Evolutionary conservation across 2,797 vertebrate species (phyloP).

Genomic region (Decapterus maruadsi): DNA sequence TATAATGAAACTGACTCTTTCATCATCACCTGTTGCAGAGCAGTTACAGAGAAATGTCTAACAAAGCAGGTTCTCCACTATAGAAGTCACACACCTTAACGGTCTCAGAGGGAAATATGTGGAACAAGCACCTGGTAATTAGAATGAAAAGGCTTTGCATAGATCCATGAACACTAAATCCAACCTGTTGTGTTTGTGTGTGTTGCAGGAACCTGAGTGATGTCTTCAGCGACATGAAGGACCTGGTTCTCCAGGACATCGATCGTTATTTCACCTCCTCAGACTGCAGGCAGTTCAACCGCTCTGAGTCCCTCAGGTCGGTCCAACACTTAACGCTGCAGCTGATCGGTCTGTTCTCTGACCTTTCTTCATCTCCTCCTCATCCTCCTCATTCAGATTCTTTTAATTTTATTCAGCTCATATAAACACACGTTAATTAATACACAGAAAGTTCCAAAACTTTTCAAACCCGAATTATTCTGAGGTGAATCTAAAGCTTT

Average conservation of each 20-base stretch:
- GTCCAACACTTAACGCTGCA: neutral
- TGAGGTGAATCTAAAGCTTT: no score
- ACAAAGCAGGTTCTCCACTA: neutral
- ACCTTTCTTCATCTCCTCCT: neutral
- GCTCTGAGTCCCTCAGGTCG: conserved; percentile 92
- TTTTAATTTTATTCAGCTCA: neutral
- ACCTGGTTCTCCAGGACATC: conserved; percentile 90
- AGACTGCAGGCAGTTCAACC: conserved; percentile 93
- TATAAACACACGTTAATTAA: neutral
- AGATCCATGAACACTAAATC: neutral
- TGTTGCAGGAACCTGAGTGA: conserved; percentile 86
- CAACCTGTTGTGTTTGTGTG: neutral
- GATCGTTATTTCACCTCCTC: conserved; percentile 90
- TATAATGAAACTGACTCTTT: no score
- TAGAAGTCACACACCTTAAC: neutral
- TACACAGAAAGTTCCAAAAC: neutral
- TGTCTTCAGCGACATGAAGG: conserved; percentile 87
- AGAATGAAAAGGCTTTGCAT: neutral
- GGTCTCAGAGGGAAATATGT: no score
- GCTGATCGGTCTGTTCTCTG: neutral
- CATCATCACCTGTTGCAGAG: neutral
- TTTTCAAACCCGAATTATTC: no score
- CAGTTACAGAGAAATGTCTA: neutral
- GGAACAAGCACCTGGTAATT: neutral
- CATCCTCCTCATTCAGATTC: neutral